phyloP scores from a whole-genome alignment of 2,113 vertebrate species.

The Oriolus oriolus region DNA sequence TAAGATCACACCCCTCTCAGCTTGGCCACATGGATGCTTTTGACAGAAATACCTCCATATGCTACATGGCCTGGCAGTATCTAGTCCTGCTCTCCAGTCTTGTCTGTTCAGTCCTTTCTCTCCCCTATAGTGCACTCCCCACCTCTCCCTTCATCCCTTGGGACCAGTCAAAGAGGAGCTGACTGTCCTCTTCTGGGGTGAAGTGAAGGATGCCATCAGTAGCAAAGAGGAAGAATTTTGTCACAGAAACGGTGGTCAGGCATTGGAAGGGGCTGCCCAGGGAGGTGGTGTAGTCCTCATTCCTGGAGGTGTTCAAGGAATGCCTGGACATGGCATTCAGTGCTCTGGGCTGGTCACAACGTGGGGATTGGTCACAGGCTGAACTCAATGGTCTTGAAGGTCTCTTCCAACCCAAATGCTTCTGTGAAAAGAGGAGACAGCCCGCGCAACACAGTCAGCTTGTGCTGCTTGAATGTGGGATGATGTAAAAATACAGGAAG shows the following conservation, averaged over 20 bases:
- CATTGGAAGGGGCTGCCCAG: not conserved
- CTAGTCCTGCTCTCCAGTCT: not conserved
- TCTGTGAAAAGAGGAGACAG: not conserved
- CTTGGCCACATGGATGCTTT: not conserved
- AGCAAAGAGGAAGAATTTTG: not conserved
- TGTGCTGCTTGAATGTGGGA: not conserved
- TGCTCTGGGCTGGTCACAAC: not conserved
- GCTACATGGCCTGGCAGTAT: accelerated
- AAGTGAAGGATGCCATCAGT: accelerated
- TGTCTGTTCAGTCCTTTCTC: not conserved
- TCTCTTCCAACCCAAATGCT: not conserved
- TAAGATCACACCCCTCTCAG: not conserved
- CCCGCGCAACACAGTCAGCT: no score
- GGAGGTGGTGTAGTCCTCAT: not conserved
- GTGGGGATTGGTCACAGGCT: not conserved
- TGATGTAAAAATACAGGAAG: not conserved
- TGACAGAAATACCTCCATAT: not conserved
- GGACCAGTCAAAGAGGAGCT: not conserved
- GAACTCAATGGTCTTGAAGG: not conserved
- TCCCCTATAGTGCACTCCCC: accelerated
- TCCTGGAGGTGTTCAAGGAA: not conserved
- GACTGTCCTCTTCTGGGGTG: not conserved
- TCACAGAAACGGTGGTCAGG: not conserved
- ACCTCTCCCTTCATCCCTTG: not conserved
- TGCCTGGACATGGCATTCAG: not conserved